Conservation (phyloP, 53 echinoderm and acorn worm genomes). For the Temnopleurus reevesii region DNA sequence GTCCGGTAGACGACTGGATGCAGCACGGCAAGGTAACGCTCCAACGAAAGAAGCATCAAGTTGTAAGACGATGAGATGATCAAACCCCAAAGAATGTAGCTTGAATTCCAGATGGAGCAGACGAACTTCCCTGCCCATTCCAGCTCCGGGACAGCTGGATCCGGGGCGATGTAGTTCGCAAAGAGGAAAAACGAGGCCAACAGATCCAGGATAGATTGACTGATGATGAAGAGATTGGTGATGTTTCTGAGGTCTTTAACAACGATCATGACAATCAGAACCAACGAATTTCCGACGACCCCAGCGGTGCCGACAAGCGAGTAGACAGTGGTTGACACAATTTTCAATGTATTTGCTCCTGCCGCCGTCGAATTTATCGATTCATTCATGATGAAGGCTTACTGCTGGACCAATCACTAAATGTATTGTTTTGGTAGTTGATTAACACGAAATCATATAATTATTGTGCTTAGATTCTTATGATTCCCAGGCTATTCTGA, state of each 20-base stretch:
- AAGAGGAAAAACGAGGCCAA: conserved; percentile 42
- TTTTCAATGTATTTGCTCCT: background rate
- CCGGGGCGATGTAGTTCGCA: conserved; percentile 26
- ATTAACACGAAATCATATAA: too few species aligned
- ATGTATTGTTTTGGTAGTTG: too few species aligned
- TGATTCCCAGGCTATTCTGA: too few species aligned
- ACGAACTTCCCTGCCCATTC: background rate
- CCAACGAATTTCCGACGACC: conserved; percentile 28
- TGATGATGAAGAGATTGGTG: conserved; percentile 54
- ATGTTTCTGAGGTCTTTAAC: conserved; percentile 44
- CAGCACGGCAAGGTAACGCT: conserved; percentile 56
- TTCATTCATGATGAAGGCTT: background rate
- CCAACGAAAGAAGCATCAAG: conserved; percentile 48
- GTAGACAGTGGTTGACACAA: background rate
- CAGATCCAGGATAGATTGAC: conserved; percentile 60
- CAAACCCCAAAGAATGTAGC: conserved; percentile 47
- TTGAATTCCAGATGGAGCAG: conserved; percentile 43
- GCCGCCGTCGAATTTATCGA: background rate
- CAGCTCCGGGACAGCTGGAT: background rate
- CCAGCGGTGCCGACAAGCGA: conserved; percentile 25
- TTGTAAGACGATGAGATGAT: conserved; percentile 61
- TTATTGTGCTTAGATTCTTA: too few species aligned
- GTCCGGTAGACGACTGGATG: conserved; percentile 35
- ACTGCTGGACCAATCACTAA: too few species aligned
- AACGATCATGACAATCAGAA: conserved; percentile 43